phyloP scores from a whole-genome alignment of 2,113 vertebrate species.

The Coturnix japonica region DNA sequence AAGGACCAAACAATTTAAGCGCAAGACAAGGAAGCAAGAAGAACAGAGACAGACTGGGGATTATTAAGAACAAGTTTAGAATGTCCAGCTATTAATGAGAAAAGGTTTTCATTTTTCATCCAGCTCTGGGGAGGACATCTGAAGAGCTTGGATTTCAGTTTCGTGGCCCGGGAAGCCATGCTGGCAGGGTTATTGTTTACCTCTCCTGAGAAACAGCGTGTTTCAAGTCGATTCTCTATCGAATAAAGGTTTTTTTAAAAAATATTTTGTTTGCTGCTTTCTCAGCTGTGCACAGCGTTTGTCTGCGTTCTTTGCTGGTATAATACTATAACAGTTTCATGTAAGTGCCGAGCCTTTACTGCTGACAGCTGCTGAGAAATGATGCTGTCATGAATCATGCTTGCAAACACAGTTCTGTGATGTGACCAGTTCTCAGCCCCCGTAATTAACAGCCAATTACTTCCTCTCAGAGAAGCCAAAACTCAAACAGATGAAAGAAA shows the following conservation, averaged over 20 bases:
- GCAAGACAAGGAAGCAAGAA: constrained; percentile 38
- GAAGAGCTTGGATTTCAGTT: constrained; percentile 68
- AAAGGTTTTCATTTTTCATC: constrained; percentile 66
- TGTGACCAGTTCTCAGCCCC: constrained; percentile 68
- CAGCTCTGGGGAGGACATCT: constrained; percentile 68
- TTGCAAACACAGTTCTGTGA: constrained; percentile 66
- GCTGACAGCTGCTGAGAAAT: constrained; percentile 72
- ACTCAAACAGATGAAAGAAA: constrained; percentile 64
- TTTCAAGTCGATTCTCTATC: constrained; percentile 61
- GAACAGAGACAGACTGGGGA: constrained; percentile 54
- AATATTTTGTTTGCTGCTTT: constrained; percentile 75
- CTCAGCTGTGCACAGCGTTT: constrained; percentile 66
- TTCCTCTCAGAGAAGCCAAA: constrained; percentile 64
- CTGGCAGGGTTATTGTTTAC: constrained; percentile 65
- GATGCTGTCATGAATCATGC: constrained; percentile 70
- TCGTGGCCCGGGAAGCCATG: constrained; percentile 59
- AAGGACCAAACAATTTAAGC: constrained; percentile 53
- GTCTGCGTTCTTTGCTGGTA: constrained; percentile 56
- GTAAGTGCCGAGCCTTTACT: constrained; percentile 60
- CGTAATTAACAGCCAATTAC: constrained; percentile 74
- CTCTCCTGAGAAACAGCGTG: constrained; percentile 66
- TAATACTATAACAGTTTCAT: constrained; percentile 68
- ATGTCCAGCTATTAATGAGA: constrained; percentile 66
- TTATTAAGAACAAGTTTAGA: constrained; percentile 58
- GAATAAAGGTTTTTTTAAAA: constrained; percentile 48